Evolutionary conservation across 2,888 invertebrate species (phyloP), one percentile per base, ranked within the genome.

Genomic region (Drosophila austrosaltans): DNA sequence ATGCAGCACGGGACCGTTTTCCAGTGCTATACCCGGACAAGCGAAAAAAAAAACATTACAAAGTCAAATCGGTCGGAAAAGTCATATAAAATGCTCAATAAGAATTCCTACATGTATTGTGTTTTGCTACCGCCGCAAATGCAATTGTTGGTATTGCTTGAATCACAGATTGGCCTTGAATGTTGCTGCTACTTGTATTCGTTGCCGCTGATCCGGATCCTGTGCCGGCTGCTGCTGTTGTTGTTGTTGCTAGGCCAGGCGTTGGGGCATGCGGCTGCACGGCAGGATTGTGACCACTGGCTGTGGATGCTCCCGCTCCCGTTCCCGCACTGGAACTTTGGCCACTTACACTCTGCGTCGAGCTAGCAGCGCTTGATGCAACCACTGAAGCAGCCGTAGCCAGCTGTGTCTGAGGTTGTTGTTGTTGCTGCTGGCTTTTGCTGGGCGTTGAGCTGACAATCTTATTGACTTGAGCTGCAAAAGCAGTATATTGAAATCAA

Each of bases 41-140:
- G 16, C 3, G 22, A 57, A 4, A 54, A 58, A 1, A 5, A 4
- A 42, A 8, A 4, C 42, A 28, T 1, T 62, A 10, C 54, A 60
- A 22, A 40, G 3, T 12, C 5, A 1, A 1, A 54, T 30, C 7
- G 8, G 39, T 28, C 28, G 44, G 20, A 12, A 40, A 40, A n/a
- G n/a, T n/a, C 0, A 8, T 28, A 6, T 3, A n/a, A 3, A 8
- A 7, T 2, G 30, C 3, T 20, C 3, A 3, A 12, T 80, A 6
- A 20, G 44, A 44, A 7, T 44, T 25, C 91, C 69, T 90, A 93
- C 93, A 93, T 92, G 93, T 91, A 78, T 91, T 93, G 88, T 93
- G 92, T 91, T 93, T 93, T 78, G 95, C 94, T 83, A 95, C 95
- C 40, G 95, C 94, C 73, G 95, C 95, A 93, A 95, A 95, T 90